Base-by-base conservation (phyloP, 2,797 vertebrate genomes). In the Adelosebastes latens region DNA sequence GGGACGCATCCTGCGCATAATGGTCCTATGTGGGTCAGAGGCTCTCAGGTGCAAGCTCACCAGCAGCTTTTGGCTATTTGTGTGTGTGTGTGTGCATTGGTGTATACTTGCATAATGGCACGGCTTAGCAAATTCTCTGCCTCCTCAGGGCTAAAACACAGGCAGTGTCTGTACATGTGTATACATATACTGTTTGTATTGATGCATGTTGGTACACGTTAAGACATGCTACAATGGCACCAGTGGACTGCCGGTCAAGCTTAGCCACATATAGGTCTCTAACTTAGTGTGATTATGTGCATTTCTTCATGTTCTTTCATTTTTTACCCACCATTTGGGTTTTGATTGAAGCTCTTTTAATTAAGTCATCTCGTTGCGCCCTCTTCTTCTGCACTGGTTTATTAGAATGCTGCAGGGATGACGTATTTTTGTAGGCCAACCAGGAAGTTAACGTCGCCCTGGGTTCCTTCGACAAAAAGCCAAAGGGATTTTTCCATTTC, bases 21-120 rank as follows among this genome's bases (percentile, higher is more conserved):
- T 58, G 49, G 76, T 14, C 77, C 67, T 77, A 87, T 88, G 79
- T 92, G 87, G 91, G 93, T 91, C 90, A 90, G 31, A 61, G 77
- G 77, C 77, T 66, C 82, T 74, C 79, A 79, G 85, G 82, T 91
- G 73, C 52, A 60, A 73, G 72, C 84, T 85, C 80, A 67, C 56
- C 58, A 70, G 60, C 83, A 65, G 72, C 55, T 68, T 82, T 77
- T 53, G 63, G 63, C 31, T 75, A 2, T 46, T 53, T 75, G 27
- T 73, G 32, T 34, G 68, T 59, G 68, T 59, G 36, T 31, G 14
- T 18, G 9, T 5, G 10, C n/a, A 53, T 0, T n/a, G 20, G 49
- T 53, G 49, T 53, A n/a, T n/a, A 52, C 49, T 20, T 52, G 49
- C 20, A n/a, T n/a, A 52, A 52, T 53, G 20, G 20, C 20, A n/a